Conservation (phyloP, 2,797 vertebrate species). For the Sebastiscus tertius region DNA sequence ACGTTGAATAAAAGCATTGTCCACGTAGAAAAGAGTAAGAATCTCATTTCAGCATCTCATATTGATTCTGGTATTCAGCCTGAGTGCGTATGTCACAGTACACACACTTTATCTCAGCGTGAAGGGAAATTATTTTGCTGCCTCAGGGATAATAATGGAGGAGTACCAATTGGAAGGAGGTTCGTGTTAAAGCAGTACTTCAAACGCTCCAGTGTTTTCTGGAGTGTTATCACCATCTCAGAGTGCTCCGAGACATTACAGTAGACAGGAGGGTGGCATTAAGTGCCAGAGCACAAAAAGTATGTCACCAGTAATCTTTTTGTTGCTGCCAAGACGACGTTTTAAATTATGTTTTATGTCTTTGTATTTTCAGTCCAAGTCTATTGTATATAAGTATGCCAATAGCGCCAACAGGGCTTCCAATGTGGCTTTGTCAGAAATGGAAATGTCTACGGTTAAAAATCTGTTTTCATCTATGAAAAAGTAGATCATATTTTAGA, state of each 20-base stretch:
- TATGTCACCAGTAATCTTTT: constrained; percentile 2
- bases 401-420: neutral
- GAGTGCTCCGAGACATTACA: constrained; percentile 30
- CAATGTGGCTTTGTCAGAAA: neutral
- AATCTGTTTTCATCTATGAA: neutral
- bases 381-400: neutral
- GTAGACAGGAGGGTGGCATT: constrained; percentile 6
- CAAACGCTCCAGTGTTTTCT: constrained; percentile 52
- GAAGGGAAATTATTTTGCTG: constrained; percentile 46
- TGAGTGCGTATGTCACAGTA: constrained; percentile 30
- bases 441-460: neutral
- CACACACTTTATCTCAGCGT: constrained; percentile 37
- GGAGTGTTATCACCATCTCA: constrained; percentile 40
- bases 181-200: constrained; percentile 60
- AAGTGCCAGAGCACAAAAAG: constrained; percentile 5
- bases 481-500: neutral
- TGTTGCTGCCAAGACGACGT: constrained; percentile 6
- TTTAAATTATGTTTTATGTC: neutral
- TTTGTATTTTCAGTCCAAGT: neutral
- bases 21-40: constrained; percentile 7
- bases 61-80: constrained; percentile 36
- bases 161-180: constrained; percentile 53
- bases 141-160: constrained; percentile 41
- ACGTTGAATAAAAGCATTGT: constrained; percentile 22
- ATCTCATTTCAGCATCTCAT: constrained; percentile 32